Conservation (phyloP, 2,888 invertebrate species). For the Agriotes lineatus region DNA sequence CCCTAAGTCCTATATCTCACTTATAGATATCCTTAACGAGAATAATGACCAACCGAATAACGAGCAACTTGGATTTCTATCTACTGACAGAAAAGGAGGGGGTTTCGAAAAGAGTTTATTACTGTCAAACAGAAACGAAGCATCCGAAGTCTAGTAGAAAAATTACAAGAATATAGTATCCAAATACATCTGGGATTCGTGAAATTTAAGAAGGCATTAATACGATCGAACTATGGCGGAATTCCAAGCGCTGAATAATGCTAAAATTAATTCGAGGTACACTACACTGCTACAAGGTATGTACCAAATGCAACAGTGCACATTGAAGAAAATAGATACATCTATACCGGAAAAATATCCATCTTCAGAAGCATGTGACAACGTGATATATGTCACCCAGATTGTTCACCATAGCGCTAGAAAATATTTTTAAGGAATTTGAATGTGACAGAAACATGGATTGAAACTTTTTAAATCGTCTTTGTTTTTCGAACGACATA, state of each 20-base stretch:
- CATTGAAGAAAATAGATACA: not conserved
- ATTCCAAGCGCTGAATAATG: not conserved
- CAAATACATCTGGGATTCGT: not conserved
- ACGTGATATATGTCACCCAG: too few species aligned
- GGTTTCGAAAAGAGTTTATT: not conserved
- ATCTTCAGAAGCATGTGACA: not conserved
- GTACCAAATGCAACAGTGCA: too few species aligned
- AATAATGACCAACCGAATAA: not conserved
- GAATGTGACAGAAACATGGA: too few species aligned
- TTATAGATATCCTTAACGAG: not conserved
- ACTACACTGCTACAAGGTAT: not conserved
- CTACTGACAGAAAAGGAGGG: not conserved
- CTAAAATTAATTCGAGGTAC: not conserved
- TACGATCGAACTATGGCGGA: too few species aligned
- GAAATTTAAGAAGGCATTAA: too few species aligned
- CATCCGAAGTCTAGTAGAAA: not conserved
- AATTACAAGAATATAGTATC: not conserved
- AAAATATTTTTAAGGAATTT: too few species aligned
- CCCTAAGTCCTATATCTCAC: not conserved
- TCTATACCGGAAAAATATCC: not conserved
- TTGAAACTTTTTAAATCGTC: too few species aligned
- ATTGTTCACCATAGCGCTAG: too few species aligned
- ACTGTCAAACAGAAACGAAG: not conserved
- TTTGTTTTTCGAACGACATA: too few species aligned
- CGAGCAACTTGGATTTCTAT: not conserved